These are phyloP conservation scores for Cebus imitator DNA, from an alignment of 2,113 vertebrate genomes.

Conservation along the genomic window DNA sequence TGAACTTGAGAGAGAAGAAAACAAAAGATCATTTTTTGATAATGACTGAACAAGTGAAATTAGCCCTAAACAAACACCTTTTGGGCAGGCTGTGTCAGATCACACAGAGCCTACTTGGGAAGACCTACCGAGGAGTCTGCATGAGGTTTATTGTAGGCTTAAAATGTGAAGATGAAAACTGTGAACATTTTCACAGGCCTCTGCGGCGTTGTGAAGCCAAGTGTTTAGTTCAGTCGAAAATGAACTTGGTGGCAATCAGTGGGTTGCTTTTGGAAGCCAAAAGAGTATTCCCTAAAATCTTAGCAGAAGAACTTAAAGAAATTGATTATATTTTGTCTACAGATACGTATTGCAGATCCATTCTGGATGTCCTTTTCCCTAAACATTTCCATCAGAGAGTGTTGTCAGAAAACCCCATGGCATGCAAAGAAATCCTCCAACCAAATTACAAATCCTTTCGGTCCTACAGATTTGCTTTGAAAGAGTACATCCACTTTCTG, in stretches of 20 bases:
- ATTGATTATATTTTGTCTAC: conserved; percentile 77
- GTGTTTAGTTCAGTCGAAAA: conserved; percentile 81
- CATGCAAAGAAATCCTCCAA: conserved; percentile 82
- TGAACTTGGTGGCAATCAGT: conserved; percentile 82
- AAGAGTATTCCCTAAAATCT: conserved; percentile 72
- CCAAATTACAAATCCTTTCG: conserved; percentile 67
- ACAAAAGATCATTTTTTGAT: conserved; percentile 78
- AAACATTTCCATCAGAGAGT: conserved; percentile 87
- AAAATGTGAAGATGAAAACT: conserved; percentile 79
- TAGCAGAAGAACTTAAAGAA: conserved; percentile 73
- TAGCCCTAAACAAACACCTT: conserved; percentile 82
- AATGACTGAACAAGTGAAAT: conserved; percentile 79
- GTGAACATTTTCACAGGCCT: conserved; percentile 80
- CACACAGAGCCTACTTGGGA: conserved; percentile 55
- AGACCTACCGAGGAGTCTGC: conserved; percentile 81
- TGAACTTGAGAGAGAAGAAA: conserved; percentile 76
- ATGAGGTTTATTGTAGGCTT: conserved; percentile 82
- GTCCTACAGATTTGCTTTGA: conserved; percentile 74
- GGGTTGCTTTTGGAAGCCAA: conserved; percentile 85
- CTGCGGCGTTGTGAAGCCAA: conserved; percentile 80
- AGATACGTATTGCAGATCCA: conserved; percentile 80
- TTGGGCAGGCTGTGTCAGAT: conserved; percentile 82
- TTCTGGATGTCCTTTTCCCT: conserved; percentile 83
- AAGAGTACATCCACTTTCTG: conserved; percentile 77
- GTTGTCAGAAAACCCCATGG: conserved; percentile 83